Percentiles rank a stretch among this genome's conserved stretches.
These are phyloP conservation scores for Cathartes aura DNA, from an alignment of 2,113 vertebrate species.

Conservation along the genomic window DNA sequence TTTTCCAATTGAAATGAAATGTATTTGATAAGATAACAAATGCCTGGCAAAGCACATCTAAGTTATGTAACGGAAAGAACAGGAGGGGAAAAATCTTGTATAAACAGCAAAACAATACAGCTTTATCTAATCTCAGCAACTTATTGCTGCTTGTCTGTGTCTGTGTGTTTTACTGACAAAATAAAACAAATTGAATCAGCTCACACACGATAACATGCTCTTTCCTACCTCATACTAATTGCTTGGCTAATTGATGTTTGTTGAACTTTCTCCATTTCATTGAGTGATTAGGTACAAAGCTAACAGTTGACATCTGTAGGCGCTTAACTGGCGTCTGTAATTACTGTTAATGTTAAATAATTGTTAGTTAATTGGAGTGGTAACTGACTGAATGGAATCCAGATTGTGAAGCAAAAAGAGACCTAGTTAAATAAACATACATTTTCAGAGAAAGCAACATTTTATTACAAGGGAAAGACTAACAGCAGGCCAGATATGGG, in stretches of 20 bases:
- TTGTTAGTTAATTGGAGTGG: conserved; percentile 95
- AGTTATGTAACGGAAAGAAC: conserved; percentile 41
- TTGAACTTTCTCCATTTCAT: conserved; percentile 91
- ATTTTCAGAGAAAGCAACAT: conserved; percentile 79
- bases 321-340: conserved; percentile 89
- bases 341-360: conserved; percentile 97
- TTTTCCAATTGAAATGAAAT: conserved; percentile 57
- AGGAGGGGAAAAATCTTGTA: conserved; percentile 52
- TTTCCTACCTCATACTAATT: conserved; percentile 89
- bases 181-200: conserved; percentile 88
- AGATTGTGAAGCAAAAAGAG: conserved; percentile 80
- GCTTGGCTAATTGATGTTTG: conserved; percentile 89
- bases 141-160: conserved; percentile 73
- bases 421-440: conserved; percentile 85
- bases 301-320: conserved; percentile 92
- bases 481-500: conserved; percentile 58
- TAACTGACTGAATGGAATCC: conserved; percentile 87
- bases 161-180: conserved; percentile 84
- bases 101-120: conserved; percentile 75
- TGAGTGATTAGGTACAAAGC: conserved; percentile 91
- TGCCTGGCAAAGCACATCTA: conserved; percentile 54
- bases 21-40: conserved; percentile 71
- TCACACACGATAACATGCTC: conserved; percentile 84
- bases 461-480: conserved; percentile 73
- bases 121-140: conserved; percentile 80